Percentiles rank a stretch among this genome's conserved stretches.
phyloP scores from a whole-genome alignment of 2,888 invertebrate genomes.

The Oscheius sp. region DNA sequence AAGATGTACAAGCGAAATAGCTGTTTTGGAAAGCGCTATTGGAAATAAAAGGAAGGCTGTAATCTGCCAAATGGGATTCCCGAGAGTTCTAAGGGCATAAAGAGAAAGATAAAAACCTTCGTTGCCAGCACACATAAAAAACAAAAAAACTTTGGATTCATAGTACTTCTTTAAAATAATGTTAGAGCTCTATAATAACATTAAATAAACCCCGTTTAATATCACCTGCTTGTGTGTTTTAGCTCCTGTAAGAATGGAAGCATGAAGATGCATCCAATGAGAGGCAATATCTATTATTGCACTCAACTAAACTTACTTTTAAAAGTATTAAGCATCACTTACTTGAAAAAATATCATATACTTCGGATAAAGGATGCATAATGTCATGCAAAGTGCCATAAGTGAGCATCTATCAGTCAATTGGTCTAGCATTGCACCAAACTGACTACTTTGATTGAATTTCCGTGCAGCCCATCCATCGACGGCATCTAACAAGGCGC shows the following conservation, averaged over 20 bases:
- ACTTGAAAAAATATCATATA: slow-evolving; percentile 80
- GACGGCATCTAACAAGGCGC: slow-evolving; percentile 90
- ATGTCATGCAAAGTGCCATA: slow-evolving; percentile 87
- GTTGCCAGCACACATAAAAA: slow-evolving; percentile 95
- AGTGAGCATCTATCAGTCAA: slow-evolving; percentile 95
- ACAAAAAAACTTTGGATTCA: slow-evolving; percentile 81
- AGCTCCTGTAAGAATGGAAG: slow-evolving; percentile 61
- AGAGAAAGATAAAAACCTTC: slow-evolving; percentile 93
- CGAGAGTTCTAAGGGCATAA: slow-evolving; percentile 78
- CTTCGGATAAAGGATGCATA: slow-evolving; percentile 90
- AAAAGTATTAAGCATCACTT: neutral
- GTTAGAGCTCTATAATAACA: slow-evolving; percentile 77
- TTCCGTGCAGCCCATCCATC: slow-evolving; percentile 91
- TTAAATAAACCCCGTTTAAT: slow-evolving; percentile 77
- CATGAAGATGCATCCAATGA: slow-evolving; percentile 95
- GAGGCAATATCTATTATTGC: slow-evolving; percentile 94
- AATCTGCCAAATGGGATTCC: slow-evolving; percentile 55
- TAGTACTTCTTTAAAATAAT: slow-evolving; percentile 92
- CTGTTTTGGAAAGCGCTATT: slow-evolving; percentile 85
- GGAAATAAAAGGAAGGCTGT: slow-evolving; percentile 78
- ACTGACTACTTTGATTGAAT: slow-evolving; percentile 82
- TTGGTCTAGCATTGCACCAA: slow-evolving; percentile 70
- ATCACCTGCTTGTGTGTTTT: slow-evolving; percentile 10
- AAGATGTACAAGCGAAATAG: slow-evolving; percentile 88
- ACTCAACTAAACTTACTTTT: slow-evolving; percentile 83